Base-by-base conservation (phyloP, 2,888 invertebrate genomes). In the Caradrina clavipalpis region DNA sequence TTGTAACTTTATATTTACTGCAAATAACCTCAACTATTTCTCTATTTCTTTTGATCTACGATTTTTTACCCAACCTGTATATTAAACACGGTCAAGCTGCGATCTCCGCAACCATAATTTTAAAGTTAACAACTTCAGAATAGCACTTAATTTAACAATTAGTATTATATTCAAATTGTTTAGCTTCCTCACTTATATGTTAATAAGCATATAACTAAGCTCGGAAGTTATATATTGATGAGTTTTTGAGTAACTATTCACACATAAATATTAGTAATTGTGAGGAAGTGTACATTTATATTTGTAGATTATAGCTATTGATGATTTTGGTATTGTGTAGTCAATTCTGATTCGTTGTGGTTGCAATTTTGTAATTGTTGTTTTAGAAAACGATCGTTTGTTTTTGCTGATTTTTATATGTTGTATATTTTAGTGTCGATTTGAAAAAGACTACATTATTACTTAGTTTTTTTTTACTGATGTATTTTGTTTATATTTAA, bases 121-220 rank as follows among this genome's bases (percentile, higher is more conserved):
- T 35, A 51, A 55, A 53, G 17, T 35, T 21, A 19, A 39, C 35
- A 60, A 53, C 15, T 64, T 53, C 62, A 39, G 0, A 54, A 72
- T 51, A 10, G 0, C 10, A 47, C 10, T 53, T 59, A 19, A 53
- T 57, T 17, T 17, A 61, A 51, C 50, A 50, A 39, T 64, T n/a
- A 60, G 42, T 56, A 65, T 83, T 82, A 70, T 81, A 76, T 76
- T 83, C 79, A 78, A 72, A 83, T 73, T 6, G 15, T 26, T 31
- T 45, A 19, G 64, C 67, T 75, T 69, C 70, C 68, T 62, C 55
- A 21, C 51, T 81, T 73, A 78, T 73, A 80, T 74, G 78, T 31
- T 66, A 73, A 80, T 68, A 7, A 42, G 56, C 31, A 57, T n/a
- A 19, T 45, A 22, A 67, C 31, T 58, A 47, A 22, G 11, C 56